These are phyloP conservation scores for Alectoris magna DNA, from an alignment of 2,797 vertebrate genomes.

Conservation along the genomic window DNA sequence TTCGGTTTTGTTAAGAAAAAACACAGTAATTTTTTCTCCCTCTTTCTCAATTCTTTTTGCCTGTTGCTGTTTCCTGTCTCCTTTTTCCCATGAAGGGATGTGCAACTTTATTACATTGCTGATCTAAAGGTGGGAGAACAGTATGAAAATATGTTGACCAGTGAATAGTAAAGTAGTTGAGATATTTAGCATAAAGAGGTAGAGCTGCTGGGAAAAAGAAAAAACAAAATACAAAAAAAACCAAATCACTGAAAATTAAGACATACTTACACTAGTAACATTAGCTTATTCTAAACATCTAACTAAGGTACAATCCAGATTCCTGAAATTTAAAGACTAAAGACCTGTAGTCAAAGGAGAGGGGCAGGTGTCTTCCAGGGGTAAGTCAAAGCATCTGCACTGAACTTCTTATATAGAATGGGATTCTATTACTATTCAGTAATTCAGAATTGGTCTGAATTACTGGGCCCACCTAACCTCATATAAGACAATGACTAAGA, in stretches of 20 bases:
- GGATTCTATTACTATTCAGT: no score
- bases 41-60: not conserved
- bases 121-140: not conserved
- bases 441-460: not conserved
- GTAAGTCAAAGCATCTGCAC: not conserved
- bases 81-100: conserved; percentile 13
- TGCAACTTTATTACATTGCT: not conserved
- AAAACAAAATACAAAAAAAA: not conserved
- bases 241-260: not conserved
- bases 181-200: not conserved
- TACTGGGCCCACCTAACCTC: not conserved
- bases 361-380: not conserved
- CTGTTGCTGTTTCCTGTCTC: not conserved
- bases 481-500: not conserved
- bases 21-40: not conserved
- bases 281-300: not conserved
- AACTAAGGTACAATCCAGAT: not conserved
- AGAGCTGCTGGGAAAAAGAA: not conserved
- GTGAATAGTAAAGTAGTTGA: not conserved
- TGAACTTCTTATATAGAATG: not conserved
- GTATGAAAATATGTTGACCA: not conserved
- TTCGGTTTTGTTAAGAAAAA: not conserved
- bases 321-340: not conserved
- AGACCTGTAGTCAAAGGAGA: not conserved
- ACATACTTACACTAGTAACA: not conserved